phyloP scores from a whole-genome alignment of 2,113 vertebrate species.

The Cebus imitator region DNA sequence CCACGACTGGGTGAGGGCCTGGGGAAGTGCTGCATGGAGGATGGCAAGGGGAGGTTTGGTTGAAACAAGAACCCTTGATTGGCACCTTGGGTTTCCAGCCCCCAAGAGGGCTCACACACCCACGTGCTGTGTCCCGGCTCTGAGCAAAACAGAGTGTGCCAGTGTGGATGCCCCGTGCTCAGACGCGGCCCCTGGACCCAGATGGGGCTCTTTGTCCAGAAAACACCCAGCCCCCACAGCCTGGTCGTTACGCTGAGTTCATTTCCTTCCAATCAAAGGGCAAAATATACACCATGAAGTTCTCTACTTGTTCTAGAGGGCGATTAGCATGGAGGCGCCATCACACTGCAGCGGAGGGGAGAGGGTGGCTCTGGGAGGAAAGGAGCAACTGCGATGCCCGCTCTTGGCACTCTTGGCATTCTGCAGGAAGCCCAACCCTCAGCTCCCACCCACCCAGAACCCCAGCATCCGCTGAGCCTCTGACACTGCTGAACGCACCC shows the following conservation, averaged over 20 bases:
- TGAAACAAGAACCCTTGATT: too few relatives aligned
- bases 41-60: not conserved
- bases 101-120: too few relatives aligned
- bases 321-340: accelerated
- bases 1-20: too few relatives aligned
- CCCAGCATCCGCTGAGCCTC: accelerated
- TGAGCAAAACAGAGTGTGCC: not conserved
- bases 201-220: accelerated
- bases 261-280: not conserved
- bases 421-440: not conserved
- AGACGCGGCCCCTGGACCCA: not conserved
- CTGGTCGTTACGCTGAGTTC: not conserved
- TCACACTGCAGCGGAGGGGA: accelerated
- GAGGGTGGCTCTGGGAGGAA: accelerated
- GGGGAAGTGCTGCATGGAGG: not conserved
- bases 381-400: accelerated
- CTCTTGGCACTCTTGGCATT: not conserved
- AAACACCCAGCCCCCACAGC: not conserved
- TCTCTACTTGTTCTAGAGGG: accelerated
- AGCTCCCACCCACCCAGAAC: not conserved
- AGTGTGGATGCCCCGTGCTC: accelerated
- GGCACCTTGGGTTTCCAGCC: too few relatives aligned
- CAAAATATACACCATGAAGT: not conserved
- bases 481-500: not conserved
- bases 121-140: accelerated